phyloP scores from a whole-genome alignment of 2,888 invertebrate genomes.

The Litoditis marina region DNA sequence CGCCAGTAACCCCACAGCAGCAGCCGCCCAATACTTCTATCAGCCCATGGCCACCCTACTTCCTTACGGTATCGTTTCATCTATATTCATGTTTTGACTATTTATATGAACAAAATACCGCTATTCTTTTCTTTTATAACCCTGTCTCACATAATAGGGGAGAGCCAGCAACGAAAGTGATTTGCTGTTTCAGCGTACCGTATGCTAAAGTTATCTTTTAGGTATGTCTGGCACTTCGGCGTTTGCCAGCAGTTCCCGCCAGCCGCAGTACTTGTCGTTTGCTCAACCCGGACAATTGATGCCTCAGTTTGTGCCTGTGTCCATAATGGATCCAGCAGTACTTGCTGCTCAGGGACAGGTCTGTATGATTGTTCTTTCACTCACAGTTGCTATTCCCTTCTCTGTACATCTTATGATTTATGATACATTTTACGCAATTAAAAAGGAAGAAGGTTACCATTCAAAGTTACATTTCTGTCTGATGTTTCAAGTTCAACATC shows the following conservation, averaged over 20 bases:
- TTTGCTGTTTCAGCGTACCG: neutral
- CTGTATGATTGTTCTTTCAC: no score
- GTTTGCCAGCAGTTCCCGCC: conserved; percentile 21
- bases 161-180: neutral
- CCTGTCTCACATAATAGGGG: no score
- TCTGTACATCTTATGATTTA: no score
- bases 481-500: no score
- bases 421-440: no score
- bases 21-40: conserved; percentile 55
- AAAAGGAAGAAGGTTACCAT: no score
- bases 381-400: no score
- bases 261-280: conserved; percentile 33
- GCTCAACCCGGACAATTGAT: conserved; percentile 4
- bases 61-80: conserved; percentile 56
- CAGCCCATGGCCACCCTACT: conserved; percentile 48
- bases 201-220: neutral
- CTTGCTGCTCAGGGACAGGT: conserved; percentile 29
- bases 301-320: conserved; percentile 52
- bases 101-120: no score
- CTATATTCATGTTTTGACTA: no score
- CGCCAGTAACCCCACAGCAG: conserved; percentile 14
- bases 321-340: conserved; percentile 49
- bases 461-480: no score
- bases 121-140: no score
- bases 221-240: conserved; percentile 16